These are phyloP conservation scores for Brachyopa scutellaris DNA, from an alignment of 2,888 invertebrate species.

Conservation along the genomic window DNA sequence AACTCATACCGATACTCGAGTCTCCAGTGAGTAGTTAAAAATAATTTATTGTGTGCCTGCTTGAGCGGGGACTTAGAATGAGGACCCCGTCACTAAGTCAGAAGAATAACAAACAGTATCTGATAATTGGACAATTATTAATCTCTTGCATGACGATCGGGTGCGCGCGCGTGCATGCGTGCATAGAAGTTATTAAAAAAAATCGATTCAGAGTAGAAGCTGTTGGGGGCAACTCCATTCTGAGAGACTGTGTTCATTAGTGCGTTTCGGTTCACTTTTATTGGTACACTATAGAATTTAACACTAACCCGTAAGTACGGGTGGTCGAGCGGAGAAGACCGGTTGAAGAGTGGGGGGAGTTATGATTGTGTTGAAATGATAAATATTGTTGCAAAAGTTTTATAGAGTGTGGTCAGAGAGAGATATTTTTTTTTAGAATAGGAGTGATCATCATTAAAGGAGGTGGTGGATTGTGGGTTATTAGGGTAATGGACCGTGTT, in stretches of 20 bases:
- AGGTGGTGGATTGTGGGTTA: conserved; percentile 43
- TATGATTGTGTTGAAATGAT: conserved; percentile 23
- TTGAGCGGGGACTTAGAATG: not conserved
- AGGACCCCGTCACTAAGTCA: not conserved
- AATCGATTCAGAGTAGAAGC: not conserved
- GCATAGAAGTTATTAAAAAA: conserved; percentile 33
- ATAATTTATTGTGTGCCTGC: conserved; percentile 32
- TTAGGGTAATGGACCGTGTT: conserved; percentile 52
- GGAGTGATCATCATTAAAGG: conserved; percentile 42
- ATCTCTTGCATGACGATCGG: conserved; percentile 26
- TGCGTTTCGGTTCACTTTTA: conserved; percentile 45
- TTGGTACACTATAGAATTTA: conserved; percentile 64
- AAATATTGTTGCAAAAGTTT: conserved; percentile 38
- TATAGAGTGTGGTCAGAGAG: not conserved
- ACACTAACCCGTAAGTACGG: conserved; percentile 45
- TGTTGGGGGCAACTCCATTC: conserved; percentile 10
- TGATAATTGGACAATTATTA: conserved; percentile 63
- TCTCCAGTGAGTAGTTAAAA: conserved; percentile 34
- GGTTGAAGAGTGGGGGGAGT: not conserved
- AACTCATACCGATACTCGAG: conserved; percentile 22
- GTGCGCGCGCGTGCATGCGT: conserved; percentile 20
- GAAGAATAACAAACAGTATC: conserved; percentile 31
- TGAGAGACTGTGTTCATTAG: conserved; percentile 45
- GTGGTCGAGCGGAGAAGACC: conserved; percentile 37
- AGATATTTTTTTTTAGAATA: not conserved